Evolutionary conservation across 2,113 vertebrate genomes (phyloP), one percentile per base, ranked within the genome.

Genomic region (Empidonax alnorum): DNA sequence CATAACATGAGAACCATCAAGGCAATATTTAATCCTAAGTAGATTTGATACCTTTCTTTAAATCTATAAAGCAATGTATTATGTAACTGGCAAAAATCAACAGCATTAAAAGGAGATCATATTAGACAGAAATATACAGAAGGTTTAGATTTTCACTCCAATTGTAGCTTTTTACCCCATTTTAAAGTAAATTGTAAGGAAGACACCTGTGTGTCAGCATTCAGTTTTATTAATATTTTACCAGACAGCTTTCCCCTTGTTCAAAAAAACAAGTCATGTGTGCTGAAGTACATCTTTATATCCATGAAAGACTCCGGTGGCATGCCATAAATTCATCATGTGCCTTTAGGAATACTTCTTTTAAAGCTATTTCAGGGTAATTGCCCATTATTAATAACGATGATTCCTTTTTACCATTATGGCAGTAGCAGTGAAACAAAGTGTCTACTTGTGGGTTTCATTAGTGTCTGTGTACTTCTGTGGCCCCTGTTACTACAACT

Each of bases 1-100:
- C 94, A 96, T 96, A 89, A 39, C 82, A 28, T 84, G 93, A 89
- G 23, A 86, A 94, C 69, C 63, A 97, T 97, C 89, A 94, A 88
- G 63, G 84, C 96, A 23, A 42, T 92, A 89, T 95, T 97, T 97
- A 97, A 97, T 97, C 89, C 94, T 63, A 96, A 97, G 84, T 81
- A 92, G 87, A 94, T 84, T 93, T 91, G 94, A 95, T 96, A 55
- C 14, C 17, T 46, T 87, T 73, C 75, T 95, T 94, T 35, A 33
- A 73, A 89, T 94, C 77, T 84, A 42, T 88, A 81, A 96, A 92
- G 55, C 85, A 88, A 87, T 88, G 67, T 95, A 90, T 97, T 96
- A 90, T 79, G 50, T 61, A 84, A 90, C 76, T 93, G 65, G 83
- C 88, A 97, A 94, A 96, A 97, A 93, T 71, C 69, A 96, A 81